These are phyloP conservation scores for Burhinus oedicnemus DNA, from an alignment of 2,113 vertebrate species.

Conservation along the genomic window DNA sequence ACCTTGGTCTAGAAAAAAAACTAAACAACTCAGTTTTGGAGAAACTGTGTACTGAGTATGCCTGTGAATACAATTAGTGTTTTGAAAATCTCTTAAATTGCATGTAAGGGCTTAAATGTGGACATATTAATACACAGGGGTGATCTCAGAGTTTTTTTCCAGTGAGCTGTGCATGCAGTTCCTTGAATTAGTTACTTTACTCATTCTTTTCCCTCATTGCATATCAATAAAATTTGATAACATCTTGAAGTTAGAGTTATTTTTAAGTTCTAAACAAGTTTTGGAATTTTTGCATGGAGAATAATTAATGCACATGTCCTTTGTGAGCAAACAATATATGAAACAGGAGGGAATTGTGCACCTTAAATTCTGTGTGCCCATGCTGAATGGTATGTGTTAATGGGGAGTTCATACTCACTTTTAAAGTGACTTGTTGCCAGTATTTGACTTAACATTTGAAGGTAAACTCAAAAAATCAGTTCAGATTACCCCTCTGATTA, in stretches of 20 bases:
- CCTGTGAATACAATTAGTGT: not conserved
- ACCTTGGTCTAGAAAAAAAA: not conserved
- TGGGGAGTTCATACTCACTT: not conserved
- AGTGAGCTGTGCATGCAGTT: not conserved
- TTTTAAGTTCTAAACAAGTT: not conserved
- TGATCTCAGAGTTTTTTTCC: not conserved
- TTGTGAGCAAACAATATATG: not conserved
- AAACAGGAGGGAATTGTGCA: not conserved
- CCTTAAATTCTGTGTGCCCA: not conserved
- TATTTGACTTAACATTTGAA: not conserved
- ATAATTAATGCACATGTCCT: not conserved
- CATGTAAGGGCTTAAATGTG: not conserved
- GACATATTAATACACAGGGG: not conserved
- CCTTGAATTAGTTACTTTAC: not conserved
- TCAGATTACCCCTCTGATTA: not conserved
- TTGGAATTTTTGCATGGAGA: not conserved
- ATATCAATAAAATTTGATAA: not conserved
- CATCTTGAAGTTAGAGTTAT: not conserved
- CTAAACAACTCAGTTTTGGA: not conserved
- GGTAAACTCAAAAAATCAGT: not conserved
- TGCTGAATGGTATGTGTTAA: not conserved
- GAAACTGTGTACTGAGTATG: not conserved
- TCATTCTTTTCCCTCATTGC: not conserved
- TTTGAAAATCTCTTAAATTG: not conserved
- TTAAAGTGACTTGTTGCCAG: not conserved